Evolutionary conservation across 2,888 invertebrate genomes (phyloP).

Genomic region (Rhabditophanes sp.): DNA sequence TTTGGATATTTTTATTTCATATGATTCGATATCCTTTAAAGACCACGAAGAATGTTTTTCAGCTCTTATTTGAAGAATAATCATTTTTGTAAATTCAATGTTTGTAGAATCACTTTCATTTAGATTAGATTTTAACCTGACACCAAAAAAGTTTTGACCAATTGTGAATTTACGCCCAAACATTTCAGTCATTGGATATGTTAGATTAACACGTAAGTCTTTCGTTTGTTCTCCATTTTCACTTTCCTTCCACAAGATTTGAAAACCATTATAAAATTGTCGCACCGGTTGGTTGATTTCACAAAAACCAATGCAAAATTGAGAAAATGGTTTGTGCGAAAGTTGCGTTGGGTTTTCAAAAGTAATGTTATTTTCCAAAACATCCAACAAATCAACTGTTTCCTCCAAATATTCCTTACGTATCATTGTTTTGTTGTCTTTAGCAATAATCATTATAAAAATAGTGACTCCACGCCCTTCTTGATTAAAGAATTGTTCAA

Average conservation of each 20-base stretch:
- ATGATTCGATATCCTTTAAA: constrained; percentile 16
- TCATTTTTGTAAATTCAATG: constrained; percentile 15
- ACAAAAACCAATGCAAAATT: constrained; percentile 38
- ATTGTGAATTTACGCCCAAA: constrained; percentile 31
- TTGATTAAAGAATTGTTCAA: constrained; percentile 19
- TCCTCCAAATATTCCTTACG: constrained; percentile 15
- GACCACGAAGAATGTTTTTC: constrained; percentile 21
- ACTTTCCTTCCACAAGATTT: constrained; percentile 3
- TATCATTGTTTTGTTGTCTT: constrained; percentile 17
- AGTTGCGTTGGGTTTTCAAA: constrained; percentile 7
- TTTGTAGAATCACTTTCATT: too few relatives aligned
- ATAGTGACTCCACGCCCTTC: constrained; percentile 22
- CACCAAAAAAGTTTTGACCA: constrained; percentile 9
- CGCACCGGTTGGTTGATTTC: constrained; percentile 38
- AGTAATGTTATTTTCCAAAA: constrained; percentile 5
- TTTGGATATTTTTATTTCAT: constrained; percentile 18
- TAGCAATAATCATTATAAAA: constrained; percentile 15
- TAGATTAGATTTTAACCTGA: too few relatives aligned
- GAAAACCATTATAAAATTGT: constrained; percentile 19
- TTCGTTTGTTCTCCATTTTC: background rate
- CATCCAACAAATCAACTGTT: constrained; percentile 9
- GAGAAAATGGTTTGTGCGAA: constrained; percentile 11
- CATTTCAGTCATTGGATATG: constrained; percentile 27
- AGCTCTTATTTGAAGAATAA: constrained; percentile 24
- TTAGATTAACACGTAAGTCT: constrained; percentile 15